Evolutionary conservation across 2,797 vertebrate species (phyloP).

Genomic region (Triplophysa bombifrons): DNA sequence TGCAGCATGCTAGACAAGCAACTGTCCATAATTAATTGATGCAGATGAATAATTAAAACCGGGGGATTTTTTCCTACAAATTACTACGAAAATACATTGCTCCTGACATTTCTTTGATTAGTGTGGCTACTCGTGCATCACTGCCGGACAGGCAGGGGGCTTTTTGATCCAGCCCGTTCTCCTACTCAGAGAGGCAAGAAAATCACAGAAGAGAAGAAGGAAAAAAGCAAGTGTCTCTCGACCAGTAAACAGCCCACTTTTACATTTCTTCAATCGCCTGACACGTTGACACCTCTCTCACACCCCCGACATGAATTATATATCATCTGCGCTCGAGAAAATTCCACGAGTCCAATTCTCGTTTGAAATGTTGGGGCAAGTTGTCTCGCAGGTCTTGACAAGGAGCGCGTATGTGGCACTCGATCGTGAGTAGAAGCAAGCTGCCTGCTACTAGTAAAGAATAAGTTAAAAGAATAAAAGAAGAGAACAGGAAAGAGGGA

Average conservation of each 20-base stretch:
- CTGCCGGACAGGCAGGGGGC: conserved; percentile 67
- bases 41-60: conserved; percentile 77
- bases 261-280: conserved; percentile 79
- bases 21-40: conserved; percentile 78
- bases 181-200: conserved; percentile 55
- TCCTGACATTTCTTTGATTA: conserved; percentile 77
- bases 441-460: conserved; percentile 31
- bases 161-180: conserved; percentile 73
- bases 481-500: conserved; percentile 54
- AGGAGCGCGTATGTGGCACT: conserved; percentile 66
- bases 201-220: conserved; percentile 59
- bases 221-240: conserved; percentile 63
- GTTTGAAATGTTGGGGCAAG: conserved; percentile 82
- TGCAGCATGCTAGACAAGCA: conserved; percentile 63
- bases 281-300: conserved; percentile 83
- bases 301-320: conserved; percentile 82
- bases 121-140: conserved; percentile 67
- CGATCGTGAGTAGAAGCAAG: conserved; percentile 9
- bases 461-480: conserved; percentile 46
- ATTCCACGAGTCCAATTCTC: conserved; percentile 80
- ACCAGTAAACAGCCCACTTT: conserved; percentile 83
- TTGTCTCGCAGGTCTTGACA: conserved; percentile 76
- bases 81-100: conserved; percentile 76
- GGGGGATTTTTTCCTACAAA: conserved; percentile 65
- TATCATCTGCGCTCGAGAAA: conserved; percentile 72